Evolutionary conservation across 2,888 invertebrate species (phyloP).

Genomic region (Mimas tiliae): DNA sequence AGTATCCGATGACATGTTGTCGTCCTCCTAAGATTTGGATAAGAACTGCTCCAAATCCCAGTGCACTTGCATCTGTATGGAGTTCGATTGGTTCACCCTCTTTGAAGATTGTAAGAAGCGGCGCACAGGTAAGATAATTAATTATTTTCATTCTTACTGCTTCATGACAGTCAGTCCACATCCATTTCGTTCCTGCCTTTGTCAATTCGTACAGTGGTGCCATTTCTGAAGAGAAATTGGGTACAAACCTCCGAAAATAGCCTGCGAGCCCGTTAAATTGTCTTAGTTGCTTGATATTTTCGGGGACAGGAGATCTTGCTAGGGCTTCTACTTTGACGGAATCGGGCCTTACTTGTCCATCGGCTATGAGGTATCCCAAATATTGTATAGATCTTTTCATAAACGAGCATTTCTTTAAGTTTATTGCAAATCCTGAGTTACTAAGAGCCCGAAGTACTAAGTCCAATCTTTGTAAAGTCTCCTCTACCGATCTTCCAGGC

Average conservation of each 20-base stretch:
- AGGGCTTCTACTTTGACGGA: too few relatives aligned
- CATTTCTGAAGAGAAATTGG: conserved; percentile 31
- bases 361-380: conserved; percentile 41
- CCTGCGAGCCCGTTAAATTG: conserved; percentile 37
- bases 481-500: too few relatives aligned
- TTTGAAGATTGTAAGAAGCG: conserved; percentile 40
- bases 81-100: conserved; percentile 35
- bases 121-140: conserved; percentile 33
- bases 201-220: conserved; percentile 43
- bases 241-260: conserved; percentile 36
- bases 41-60: conserved; percentile 41
- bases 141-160: conserved; percentile 29
- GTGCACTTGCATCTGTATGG: conserved; percentile 41
- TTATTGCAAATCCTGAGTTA: conserved; percentile 44
- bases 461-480: too few relatives aligned
- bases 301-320: conserved; percentile 44
- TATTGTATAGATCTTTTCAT: conserved; percentile 43
- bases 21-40: conserved; percentile 38
- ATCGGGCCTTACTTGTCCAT: conserved; percentile 44
- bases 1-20: conserved; percentile 41
- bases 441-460: neutral
- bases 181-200: conserved; percentile 36
- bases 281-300: conserved; percentile 38
- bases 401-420: conserved; percentile 40
- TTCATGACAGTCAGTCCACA: conserved; percentile 36